Evolutionary conservation across 2,113 vertebrate species (phyloP).

Genomic region (Antechinus stuartii): DNA sequence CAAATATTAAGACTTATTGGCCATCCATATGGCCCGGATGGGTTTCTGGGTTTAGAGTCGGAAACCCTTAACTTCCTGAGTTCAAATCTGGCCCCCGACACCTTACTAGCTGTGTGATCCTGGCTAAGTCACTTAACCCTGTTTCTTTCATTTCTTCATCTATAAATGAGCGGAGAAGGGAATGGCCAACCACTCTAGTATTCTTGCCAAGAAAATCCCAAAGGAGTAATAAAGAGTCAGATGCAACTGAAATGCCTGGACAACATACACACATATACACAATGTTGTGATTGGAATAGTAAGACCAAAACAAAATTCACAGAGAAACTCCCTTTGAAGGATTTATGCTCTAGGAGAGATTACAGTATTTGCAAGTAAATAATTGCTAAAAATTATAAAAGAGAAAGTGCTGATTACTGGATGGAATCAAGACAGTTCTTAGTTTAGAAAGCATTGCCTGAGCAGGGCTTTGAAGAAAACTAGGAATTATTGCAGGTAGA

Average conservation of each 20-base stretch:
- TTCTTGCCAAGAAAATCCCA: background rate
- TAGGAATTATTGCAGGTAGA: background rate
- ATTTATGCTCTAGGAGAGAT: background rate
- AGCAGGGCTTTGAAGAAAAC: background rate
- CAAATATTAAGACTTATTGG: background rate
- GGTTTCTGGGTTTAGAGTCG: too few species aligned
- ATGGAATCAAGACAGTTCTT: background rate
- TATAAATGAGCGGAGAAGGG: background rate
- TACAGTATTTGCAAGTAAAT: background rate
- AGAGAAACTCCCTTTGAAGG: background rate
- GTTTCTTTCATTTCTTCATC: background rate
- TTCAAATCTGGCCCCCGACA: too few species aligned
- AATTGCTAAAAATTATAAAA: background rate
- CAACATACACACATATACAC: background rate
- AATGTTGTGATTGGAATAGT: background rate
- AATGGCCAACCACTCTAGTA: background rate
- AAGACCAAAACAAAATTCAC: background rate
- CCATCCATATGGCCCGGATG: background rate
- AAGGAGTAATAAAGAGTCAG: background rate
- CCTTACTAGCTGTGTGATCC: background rate
- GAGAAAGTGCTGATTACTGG: background rate
- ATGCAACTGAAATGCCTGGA: background rate
- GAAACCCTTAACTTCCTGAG: too few species aligned
- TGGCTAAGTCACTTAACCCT: background rate
- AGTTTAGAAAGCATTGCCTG: background rate